Evolutionary conservation across 2,888 invertebrate genomes (phyloP).

Genomic region (Oscheius sp.): DNA sequence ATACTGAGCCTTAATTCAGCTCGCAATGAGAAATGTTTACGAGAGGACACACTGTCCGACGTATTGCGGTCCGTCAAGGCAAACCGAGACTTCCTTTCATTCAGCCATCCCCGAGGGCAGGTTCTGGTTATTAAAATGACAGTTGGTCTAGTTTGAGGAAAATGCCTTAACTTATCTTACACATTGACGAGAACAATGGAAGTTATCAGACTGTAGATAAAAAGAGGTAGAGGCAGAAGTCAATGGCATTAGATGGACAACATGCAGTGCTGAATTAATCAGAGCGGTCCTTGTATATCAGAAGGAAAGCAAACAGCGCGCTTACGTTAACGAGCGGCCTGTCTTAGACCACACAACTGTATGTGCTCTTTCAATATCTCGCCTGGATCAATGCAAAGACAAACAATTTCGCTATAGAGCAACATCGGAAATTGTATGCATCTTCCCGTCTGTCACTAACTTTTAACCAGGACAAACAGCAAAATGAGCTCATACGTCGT

Average conservation of each 20-base stretch:
- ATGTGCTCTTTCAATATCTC: conserved; percentile 37
- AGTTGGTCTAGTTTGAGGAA: conserved; percentile 30
- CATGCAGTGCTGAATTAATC: conserved; percentile 32
- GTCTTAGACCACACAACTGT: conserved; percentile 36
- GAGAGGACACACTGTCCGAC: conserved; percentile 16
- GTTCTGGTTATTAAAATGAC: conserved; percentile 32
- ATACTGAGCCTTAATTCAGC: conserved; percentile 22
- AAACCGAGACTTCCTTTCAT: conserved; percentile 38
- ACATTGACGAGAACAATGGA: no score
- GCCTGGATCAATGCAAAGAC: conserved; percentile 29
- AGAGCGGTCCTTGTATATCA: conserved; percentile 36
- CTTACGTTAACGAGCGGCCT: conserved; percentile 38
- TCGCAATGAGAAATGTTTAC: conserved; percentile 31
- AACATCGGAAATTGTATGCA: conserved; percentile 9
- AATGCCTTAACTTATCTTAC: no score
- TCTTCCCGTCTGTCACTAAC: not conserved
- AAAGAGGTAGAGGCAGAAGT: not conserved
- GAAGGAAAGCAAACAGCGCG: conserved; percentile 32
- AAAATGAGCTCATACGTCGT: conserved; percentile 1
- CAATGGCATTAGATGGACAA: not conserved
- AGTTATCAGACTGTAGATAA: no score
- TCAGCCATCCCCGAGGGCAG: conserved; percentile 32
- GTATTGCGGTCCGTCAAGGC: conserved; percentile 38
- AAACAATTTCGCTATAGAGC: conserved; percentile 22
- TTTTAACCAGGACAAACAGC: not conserved